Percentiles rank a stretch among this genome's conserved stretches.
phyloP scores from a whole-genome alignment of 1,140 invertebrate genomes.

The Pseudomyrmex pallidus region DNA sequence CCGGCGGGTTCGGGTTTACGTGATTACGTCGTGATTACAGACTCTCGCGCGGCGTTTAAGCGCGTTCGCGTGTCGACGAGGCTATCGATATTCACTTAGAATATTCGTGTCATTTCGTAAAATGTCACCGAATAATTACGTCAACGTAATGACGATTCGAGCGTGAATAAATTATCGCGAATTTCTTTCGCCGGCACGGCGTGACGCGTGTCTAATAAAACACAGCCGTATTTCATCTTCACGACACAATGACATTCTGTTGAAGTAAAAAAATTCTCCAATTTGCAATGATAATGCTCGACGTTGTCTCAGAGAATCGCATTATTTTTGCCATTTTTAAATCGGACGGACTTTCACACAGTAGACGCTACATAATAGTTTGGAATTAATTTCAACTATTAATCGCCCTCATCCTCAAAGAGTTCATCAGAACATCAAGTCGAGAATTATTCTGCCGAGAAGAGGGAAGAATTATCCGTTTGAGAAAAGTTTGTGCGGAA shows the following conservation, averaged over 20 bases:
- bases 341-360: conserved; percentile 17
- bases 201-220: background rate
- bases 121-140: conserved; percentile 37
- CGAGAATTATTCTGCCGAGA: conserved; percentile 8
- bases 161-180: conserved; percentile 40
- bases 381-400: background rate
- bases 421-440: background rate
- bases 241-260: background rate
- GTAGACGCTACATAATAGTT: background rate
- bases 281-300: conserved; percentile 24
- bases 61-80: conserved; percentile 18
- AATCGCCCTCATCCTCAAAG: background rate
- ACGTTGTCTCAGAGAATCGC: conserved; percentile 1
- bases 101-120: conserved; percentile 50
- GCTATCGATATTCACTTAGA: conserved; percentile 58
- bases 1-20: conserved; percentile 39
- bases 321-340: background rate
- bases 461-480: background rate
- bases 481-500: conserved; percentile 21
- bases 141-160: background rate
- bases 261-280: conserved; percentile 21
- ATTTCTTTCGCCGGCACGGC: conserved; percentile 37
- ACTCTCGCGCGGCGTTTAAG: conserved; percentile 47
- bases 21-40: conserved; percentile 56
- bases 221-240: background rate